These are phyloP conservation scores for Xerus inauris DNA, from an alignment of 2,113 vertebrate genomes.

Conservation along the genomic window DNA sequence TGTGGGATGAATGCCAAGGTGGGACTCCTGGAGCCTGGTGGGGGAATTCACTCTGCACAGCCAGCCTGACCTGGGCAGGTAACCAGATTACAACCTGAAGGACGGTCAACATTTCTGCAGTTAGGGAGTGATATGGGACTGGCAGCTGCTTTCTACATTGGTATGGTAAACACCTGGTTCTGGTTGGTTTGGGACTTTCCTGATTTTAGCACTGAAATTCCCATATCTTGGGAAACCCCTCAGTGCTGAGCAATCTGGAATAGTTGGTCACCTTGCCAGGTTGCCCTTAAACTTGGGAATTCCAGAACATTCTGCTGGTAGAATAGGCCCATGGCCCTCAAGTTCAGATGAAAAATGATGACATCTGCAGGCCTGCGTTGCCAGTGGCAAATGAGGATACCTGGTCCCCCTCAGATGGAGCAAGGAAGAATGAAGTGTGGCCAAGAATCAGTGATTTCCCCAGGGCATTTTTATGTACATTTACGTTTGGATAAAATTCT, in stretches of 20 bases:
- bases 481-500: neutral
- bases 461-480: neutral
- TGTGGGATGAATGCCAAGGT: no score
- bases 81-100: no score
- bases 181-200: conserved; percentile 7
- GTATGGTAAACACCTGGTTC: neutral
- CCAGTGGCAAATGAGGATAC: rapidly evolving
- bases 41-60: neutral
- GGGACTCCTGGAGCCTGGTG: no score
- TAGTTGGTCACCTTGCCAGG: neutral
- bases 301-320: neutral
- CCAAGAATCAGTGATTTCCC: neutral
- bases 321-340: neutral
- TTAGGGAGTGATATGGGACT: neutral
- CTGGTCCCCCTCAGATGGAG: neutral
- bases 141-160: neutral
- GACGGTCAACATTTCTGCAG: neutral
- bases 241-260: neutral
- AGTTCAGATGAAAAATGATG: neutral
- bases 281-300: neutral
- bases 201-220: neutral
- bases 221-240: neutral
- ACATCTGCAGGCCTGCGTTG: rapidly evolving
- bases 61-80: no score
- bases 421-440: neutral